Evolutionary conservation across 2,888 invertebrate genomes (phyloP), one percentile per base, ranked within the genome.

Genomic region (Drosophila pullipes): DNA sequence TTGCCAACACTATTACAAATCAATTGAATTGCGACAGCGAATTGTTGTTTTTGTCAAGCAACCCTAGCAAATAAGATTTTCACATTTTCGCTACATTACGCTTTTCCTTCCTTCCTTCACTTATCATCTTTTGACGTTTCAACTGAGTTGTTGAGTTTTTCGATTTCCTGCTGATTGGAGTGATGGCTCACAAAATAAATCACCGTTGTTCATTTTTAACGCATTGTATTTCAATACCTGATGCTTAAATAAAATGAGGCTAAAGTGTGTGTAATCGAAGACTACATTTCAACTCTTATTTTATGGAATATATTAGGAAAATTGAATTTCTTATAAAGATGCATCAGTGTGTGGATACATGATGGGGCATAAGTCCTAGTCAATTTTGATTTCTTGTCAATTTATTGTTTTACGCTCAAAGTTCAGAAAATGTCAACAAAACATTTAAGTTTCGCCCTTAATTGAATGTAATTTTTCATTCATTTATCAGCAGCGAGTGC

Each of bases 381-480:
- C 16, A 47, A 47, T 47, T 47, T 47, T 13, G 2, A n/a, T 30
- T 60, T 28, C n/a, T 25, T 10, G 28, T 55, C 37, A 64, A 73
- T 76, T 57, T 71, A 65, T 63, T 63, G 55, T 52, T 41, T 25
- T 18, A 31, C 59, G 22, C 58, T 33, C 25, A 30, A 47, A 60
- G 59, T 57, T 57, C 30, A 62, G 28, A 35, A 60, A 74, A 54
- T 66, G 72, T 82, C 75, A 78, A 59, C 75, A 67, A 58, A 69
- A 63, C 61, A 54, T 68, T 76, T 75, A 65, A 74, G 76, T 74
- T 64, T 78, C 63, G 67, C 39, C 66, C 83, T 80, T 91, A 92
- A 91, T 91, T 91, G 89, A 83, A 83, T 81, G 79, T 69, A 83
- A 92, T 91, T 80, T 86, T 83, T 89, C 82, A 82, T 60, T n/a